Evolutionary conservation across 2,113 vertebrate species (phyloP).

Genomic region (Hyaena hyaena): DNA sequence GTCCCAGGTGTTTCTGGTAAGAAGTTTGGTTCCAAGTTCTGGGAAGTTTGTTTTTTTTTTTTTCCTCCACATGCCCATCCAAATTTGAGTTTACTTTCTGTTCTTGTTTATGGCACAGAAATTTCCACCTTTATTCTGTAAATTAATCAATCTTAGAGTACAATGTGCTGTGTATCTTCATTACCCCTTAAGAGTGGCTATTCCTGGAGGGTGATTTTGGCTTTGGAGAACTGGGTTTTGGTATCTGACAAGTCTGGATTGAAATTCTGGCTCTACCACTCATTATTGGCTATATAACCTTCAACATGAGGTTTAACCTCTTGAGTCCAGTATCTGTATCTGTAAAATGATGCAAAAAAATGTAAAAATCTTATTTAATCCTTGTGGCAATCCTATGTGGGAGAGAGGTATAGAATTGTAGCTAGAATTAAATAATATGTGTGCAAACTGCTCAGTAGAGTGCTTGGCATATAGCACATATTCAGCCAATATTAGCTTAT

Average conservation of each 20-base stretch:
- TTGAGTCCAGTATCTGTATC: background rate
- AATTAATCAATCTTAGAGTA: no score
- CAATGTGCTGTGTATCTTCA: no score
- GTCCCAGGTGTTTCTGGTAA: background rate
- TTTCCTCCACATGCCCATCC: background rate
- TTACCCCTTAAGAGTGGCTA: background rate
- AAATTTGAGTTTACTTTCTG: background rate
- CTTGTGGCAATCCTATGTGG: background rate
- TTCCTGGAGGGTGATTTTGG: background rate
- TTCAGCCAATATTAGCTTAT: background rate
- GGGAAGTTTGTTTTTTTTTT: background rate
- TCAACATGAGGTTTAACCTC: background rate
- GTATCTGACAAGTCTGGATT: background rate
- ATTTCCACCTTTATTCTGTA: background rate
- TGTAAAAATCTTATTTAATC: background rate
- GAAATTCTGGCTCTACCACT: background rate
- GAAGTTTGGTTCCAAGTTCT: background rate
- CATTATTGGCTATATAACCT: background rate
- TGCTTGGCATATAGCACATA: background rate
- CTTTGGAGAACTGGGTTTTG: background rate
- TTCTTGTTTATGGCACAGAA: background rate
- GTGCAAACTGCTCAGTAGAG: background rate
- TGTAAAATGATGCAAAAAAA: background rate
- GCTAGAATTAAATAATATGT: background rate
- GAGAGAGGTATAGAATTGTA: background rate